Base-by-base conservation (phyloP, 1,140 invertebrate genomes). In the Notospermus geniculatus region DNA sequence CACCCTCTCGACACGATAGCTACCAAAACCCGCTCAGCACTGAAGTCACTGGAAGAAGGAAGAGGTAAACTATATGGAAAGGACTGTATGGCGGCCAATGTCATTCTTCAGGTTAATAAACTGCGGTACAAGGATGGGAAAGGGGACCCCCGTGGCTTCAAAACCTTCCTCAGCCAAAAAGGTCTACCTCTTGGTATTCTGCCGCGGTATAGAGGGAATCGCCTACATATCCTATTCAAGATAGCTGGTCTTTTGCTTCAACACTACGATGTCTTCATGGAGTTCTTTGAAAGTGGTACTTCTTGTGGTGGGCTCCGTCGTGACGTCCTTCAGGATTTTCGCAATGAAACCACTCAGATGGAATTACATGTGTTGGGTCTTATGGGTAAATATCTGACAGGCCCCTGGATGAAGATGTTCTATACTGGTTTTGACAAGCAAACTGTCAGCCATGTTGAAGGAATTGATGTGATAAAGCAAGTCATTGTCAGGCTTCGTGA, bases 361-460 rank as follows among this genome's bases (percentile, higher is more conserved):
- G 55, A 66, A n/a, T 45, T 62, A 15, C 64, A 66, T 15, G 64
- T 59, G 4, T 46, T 66, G 29, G 60, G 60, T 4, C 27, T 66
- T 15, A 7, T 66, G 19, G 64, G 64, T 11, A 66, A 66, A 46
- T 15, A 30, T 2, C 45, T 66, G 9, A 32, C 64, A 32, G 64
- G 41, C 2, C 64, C 60, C 13, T 66, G 64, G 64, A 66, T 66
- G 64, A 59, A 27, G 28, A 63, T 57, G 30, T 62, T 65, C 53
- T 65, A 65, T 27, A 57, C 54, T 2, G 30, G 43, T 25, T 7
- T 41, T 46, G 36, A 17, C 1, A 52, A 30, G 15, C 2, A 62
- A 57, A 62, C n/a, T n/a, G n/a, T n/a, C n/a, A n/a, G n/a, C n/a
- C n/a, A n/a, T n/a, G n/a, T 62, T 15, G 30, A 50, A 19, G 29